These are phyloP conservation scores for Lagopus muta DNA, from an alignment of 2,113 vertebrate genomes.

Conservation along the genomic window DNA sequence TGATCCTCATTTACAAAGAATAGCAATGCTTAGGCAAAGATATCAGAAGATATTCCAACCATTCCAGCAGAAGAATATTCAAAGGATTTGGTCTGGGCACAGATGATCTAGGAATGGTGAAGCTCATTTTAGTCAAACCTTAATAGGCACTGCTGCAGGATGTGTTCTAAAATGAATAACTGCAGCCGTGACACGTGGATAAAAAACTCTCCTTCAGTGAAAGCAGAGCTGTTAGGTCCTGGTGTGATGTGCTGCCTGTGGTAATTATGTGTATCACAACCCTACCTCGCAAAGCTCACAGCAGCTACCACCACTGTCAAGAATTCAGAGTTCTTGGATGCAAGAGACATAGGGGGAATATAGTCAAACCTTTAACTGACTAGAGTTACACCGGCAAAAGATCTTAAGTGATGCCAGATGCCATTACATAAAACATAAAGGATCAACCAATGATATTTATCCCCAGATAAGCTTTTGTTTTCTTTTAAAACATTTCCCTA, in stretches of 20 bases:
- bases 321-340: background rate
- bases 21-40: background rate
- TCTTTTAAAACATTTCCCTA: background rate
- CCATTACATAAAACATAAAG: background rate
- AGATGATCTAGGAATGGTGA: background rate
- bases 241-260: background rate
- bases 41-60: background rate
- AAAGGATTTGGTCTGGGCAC: background rate
- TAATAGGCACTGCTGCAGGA: background rate
- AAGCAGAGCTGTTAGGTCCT: background rate
- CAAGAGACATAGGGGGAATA: background rate
- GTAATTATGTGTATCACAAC: background rate
- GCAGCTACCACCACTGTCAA: background rate
- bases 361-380: background rate
- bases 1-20: background rate
- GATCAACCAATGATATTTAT: background rate
- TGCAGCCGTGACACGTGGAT: background rate
- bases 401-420: background rate
- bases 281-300: background rate
- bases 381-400: background rate
- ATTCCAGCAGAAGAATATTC: background rate
- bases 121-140: background rate
- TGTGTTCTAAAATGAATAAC: accelerated
- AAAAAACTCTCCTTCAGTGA: background rate
- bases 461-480: background rate